Conservation (phyloP, 2,888 invertebrate genomes). For the Anthophora plumipes region DNA sequence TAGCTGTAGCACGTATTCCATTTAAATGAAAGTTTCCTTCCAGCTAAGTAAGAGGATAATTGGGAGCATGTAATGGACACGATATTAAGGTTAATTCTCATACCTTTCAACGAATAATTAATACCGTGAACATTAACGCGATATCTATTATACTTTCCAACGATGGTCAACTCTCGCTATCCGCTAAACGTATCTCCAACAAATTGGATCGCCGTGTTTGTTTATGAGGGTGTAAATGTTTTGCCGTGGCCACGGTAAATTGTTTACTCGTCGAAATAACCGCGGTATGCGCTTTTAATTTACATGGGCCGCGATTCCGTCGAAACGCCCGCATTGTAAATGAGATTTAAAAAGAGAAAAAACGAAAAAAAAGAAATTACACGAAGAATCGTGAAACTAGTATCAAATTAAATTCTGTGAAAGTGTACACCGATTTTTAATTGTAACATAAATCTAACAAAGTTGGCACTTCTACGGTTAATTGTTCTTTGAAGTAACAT, state of each 20-base stretch:
- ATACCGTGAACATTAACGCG: slow-evolving; percentile 23
- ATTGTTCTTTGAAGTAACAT: background rate
- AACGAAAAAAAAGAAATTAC: background rate
- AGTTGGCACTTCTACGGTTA: too few relatives aligned
- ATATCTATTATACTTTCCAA: slow-evolving; percentile 14
- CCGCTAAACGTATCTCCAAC: slow-evolving; percentile 56
- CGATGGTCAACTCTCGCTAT: slow-evolving; percentile 12
- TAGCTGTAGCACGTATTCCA: too few relatives aligned
- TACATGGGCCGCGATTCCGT: slow-evolving; percentile 36
- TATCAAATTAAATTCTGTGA: too few relatives aligned
- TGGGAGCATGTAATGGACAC: background rate
- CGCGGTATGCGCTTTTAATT: slow-evolving; percentile 64
- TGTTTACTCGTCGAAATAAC: slow-evolving; percentile 59
- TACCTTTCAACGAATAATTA: slow-evolving; percentile 40
- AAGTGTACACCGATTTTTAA: background rate
- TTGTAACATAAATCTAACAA: background rate
- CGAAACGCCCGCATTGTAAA: slow-evolving; percentile 16
- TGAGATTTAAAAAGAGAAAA: slow-evolving; percentile 27
- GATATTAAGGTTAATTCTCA: background rate
- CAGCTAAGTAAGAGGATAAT: background rate
- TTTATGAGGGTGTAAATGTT: slow-evolving; percentile 67
- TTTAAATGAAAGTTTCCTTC: too few relatives aligned
- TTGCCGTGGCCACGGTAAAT: slow-evolving; percentile 57
- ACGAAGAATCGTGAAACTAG: too few relatives aligned
- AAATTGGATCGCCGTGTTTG: slow-evolving; percentile 66